A percentile compares a stretch with the other conserved stretches of the same genome.
Conservation (phyloP, 2,888 invertebrate species). For the Caenorhabditis drosophilae region DNA sequence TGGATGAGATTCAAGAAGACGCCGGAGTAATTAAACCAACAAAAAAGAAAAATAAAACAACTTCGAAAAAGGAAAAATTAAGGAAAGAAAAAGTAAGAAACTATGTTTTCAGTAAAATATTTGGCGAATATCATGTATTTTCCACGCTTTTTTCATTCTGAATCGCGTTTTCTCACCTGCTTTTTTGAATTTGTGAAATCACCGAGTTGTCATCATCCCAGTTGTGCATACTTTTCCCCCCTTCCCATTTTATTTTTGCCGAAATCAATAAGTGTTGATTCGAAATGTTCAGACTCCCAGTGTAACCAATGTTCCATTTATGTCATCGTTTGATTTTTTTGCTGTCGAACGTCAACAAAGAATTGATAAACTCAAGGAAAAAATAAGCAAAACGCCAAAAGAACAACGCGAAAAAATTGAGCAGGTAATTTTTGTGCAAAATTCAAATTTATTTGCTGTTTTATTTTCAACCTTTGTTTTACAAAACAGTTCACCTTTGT, state of each 20-base stretch:
- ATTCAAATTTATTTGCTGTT: too few species aligned
- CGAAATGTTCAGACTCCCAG: constrained; percentile 16
- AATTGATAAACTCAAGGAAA: constrained; percentile 17
- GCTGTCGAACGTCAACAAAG: constrained; percentile 7
- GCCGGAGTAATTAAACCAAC: constrained; percentile 3
- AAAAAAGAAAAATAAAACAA: neutral
- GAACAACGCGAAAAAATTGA: constrained; percentile 10
- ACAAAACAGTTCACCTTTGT: neutral
- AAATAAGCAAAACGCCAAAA: constrained; percentile 8
- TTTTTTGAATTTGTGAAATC: too few species aligned
- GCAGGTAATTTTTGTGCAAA: neutral
- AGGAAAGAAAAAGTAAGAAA: neutral
- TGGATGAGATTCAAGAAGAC: constrained; percentile 3
- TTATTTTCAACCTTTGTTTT: too few species aligned
- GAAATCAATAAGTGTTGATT: too few species aligned
- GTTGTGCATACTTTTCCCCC: too few species aligned
- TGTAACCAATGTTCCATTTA: constrained; percentile 8
- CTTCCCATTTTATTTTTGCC: too few species aligned
- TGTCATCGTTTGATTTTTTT: constrained; percentile 17
- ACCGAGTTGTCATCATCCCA: too few species aligned
- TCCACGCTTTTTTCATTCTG: too few species aligned
- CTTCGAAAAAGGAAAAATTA: neutral
- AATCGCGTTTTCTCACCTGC: too few species aligned
- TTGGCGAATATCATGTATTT: too few species aligned
- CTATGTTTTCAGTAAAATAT: constrained; percentile 7